Evolutionary conservation across 2,797 vertebrate species (phyloP).

Genomic region (Chloroceryle inda): DNA sequence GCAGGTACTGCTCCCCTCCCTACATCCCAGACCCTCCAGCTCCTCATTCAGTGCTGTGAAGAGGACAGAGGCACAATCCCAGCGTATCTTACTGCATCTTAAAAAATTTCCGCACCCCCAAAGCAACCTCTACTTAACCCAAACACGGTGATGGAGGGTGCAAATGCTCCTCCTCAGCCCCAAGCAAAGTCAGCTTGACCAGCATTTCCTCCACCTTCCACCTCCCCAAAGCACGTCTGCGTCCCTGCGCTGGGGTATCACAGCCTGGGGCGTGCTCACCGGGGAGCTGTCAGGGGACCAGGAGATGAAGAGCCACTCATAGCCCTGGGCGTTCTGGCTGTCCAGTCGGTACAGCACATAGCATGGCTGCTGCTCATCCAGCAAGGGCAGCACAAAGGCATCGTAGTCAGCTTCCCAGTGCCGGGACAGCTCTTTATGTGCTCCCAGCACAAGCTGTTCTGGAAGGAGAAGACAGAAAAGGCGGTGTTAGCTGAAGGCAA

Average conservation of each 20-base stretch:
- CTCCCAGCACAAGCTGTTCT: slow-evolving; percentile 96
- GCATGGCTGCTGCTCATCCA: slow-evolving; percentile 91
- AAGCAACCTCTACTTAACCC: neutral
- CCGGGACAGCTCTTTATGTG: slow-evolving; percentile 87
- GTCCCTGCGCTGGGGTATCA: neutral
- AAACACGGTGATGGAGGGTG: fast-evolving
- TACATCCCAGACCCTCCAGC: neutral
- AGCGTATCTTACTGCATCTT: fast-evolving
- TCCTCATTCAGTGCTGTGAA: neutral
- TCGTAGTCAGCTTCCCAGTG: slow-evolving; percentile 96
- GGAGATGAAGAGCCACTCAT: slow-evolving; percentile 96
- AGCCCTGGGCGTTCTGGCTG: slow-evolving; percentile 94
- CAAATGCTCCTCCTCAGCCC: neutral
- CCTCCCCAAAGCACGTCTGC: fast-evolving
- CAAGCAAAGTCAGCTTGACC: neutral
- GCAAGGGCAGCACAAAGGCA: slow-evolving; percentile 89
- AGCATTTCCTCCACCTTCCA: neutral
- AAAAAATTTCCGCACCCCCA: neutral
- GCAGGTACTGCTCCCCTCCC: fast-evolving
- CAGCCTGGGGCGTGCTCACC: slow-evolving; percentile 74
- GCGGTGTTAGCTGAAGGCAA: neutral
- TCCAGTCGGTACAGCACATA: slow-evolving; percentile 97
- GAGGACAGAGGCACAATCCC: neutral
- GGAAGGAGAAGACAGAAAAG: slow-evolving; percentile 36
- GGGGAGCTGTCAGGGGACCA: slow-evolving; percentile 98